Evolutionary conservation across 1,140 invertebrate genomes (phyloP), one percentile per base, ranked within the genome.

Genomic region (Conus ventricosus): DNA sequence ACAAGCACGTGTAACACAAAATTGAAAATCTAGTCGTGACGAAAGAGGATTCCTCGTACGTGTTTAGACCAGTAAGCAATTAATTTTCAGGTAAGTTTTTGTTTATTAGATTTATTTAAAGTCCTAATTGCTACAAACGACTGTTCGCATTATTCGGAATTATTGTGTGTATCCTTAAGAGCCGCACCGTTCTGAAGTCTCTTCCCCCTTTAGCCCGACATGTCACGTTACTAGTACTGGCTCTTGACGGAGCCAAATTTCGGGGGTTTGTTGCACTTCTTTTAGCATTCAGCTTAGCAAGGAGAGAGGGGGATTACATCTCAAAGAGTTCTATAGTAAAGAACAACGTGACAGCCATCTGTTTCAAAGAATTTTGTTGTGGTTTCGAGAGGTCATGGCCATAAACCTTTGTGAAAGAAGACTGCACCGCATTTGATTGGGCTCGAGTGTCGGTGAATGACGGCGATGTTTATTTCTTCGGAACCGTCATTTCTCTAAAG

Each of bases 171-270:
- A 51, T 82, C 78, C 81, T 51, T 27, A 63, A n/a, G 63, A 23
- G 83, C 88, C 89, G 51, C 25, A 27, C n/a, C 80, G 55, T 83
- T 88, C 81, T 88, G 87, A 83, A 84, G 86, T 88, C 85, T 88
- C 67, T 84, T 87, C 85, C 89, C 89, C 89, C 89, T 88, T 80
- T 81, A 85, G 90, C 84, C 90, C 88, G 89, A 91, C 90, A 91
- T 91, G 90, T 91, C 88, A 85, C 87, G 88, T 89, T 87, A 76
- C 85, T 78, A 87, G 82, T 89, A 81, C 63, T 83, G 88, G 84
- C 87, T 90, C 90, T 15, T 17, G 86, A 85, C 90, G 75, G 91
- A 92, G 91, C 91, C 90, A 88, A 84, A 90, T 92, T 93, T 93
- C 92, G 91, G 92, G 91, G 92, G 91, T 91, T 89, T 89, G 84